phyloP scores from a whole-genome alignment of 2,888 invertebrate genomes.

The Tanypteryx hageni region DNA sequence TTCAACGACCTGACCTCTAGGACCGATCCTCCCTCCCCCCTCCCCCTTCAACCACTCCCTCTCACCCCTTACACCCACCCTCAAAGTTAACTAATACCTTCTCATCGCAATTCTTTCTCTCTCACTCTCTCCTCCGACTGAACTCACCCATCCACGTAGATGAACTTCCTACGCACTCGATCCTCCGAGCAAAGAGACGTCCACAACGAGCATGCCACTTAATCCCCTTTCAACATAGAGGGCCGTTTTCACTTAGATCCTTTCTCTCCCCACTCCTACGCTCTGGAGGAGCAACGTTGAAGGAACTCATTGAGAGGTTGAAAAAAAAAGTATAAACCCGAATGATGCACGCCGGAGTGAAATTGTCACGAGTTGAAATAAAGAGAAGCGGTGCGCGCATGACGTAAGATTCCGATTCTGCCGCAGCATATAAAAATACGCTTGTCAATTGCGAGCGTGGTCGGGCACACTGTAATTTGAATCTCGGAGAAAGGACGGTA shows the following conservation, averaged over 20 bases:
- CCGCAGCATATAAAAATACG: not conserved
- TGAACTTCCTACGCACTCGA: not conserved
- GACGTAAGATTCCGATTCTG: not conserved
- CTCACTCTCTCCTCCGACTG: too few species aligned
- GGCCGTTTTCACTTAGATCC: not conserved
- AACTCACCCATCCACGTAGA: not conserved
- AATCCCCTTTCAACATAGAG: not conserved
- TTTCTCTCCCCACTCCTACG: not conserved
- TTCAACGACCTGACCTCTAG: conserved; percentile 7
- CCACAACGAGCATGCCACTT: not conserved
- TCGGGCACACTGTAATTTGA: too few species aligned
- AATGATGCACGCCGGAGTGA: not conserved
- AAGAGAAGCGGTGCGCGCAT: not conserved
- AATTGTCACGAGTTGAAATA: not conserved
- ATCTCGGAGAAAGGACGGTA: too few species aligned
- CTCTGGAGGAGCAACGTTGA: not conserved
- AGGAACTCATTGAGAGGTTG: not conserved
- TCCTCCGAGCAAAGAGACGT: not conserved
- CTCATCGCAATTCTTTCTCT: too few species aligned
- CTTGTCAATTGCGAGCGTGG: too few species aligned
- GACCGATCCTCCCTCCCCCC: not conserved
- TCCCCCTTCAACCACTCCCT: not conserved
- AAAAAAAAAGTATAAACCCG: not conserved
- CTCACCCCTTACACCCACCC: not conserved
- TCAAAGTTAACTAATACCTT: too few species aligned